Conservation (phyloP, 2,888 invertebrate species). For the Balanococcus diminutus region DNA sequence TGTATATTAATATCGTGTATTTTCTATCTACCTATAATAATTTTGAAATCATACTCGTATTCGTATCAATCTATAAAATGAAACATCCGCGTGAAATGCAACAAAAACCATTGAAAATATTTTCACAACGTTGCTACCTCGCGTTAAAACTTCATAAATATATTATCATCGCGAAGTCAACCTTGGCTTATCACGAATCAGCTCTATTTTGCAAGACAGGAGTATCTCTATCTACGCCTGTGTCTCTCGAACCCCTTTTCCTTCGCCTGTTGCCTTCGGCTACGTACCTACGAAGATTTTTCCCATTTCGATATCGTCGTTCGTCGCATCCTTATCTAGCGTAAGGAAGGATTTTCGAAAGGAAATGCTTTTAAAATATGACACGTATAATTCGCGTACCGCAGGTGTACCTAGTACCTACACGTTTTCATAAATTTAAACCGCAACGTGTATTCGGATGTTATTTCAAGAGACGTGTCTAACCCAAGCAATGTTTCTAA, state of each 20-base stretch:
- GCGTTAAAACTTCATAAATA: neutral
- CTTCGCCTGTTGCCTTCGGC: neutral
- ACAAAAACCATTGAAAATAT: neutral
- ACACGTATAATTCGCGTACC: conserved; percentile 17
- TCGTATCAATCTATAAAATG: too few species aligned
- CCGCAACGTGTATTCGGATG: neutral
- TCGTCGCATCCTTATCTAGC: neutral
- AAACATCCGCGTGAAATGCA: neutral
- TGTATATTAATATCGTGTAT: neutral
- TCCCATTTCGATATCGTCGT: neutral
- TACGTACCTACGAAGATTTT: neutral
- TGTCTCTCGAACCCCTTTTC: neutral
- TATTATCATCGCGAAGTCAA: neutral
- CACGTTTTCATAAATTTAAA: neutral
- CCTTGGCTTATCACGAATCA: neutral
- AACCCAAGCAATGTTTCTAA: neutral
- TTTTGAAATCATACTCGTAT: neutral
- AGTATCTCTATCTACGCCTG: neutral
- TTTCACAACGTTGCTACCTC: neutral
- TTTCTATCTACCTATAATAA: neutral
- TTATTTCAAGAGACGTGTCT: neutral
- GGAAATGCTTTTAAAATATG: neutral
- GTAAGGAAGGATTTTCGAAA: neutral
- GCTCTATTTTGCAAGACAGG: neutral
- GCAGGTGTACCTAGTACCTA: conserved; percentile 9